A percentile compares a stretch with the other conserved stretches of the same genome.
These are phyloP conservation scores for Gymnothorax javanicus DNA, from an alignment of 2,797 vertebrate species.

Conservation along the genomic window DNA sequence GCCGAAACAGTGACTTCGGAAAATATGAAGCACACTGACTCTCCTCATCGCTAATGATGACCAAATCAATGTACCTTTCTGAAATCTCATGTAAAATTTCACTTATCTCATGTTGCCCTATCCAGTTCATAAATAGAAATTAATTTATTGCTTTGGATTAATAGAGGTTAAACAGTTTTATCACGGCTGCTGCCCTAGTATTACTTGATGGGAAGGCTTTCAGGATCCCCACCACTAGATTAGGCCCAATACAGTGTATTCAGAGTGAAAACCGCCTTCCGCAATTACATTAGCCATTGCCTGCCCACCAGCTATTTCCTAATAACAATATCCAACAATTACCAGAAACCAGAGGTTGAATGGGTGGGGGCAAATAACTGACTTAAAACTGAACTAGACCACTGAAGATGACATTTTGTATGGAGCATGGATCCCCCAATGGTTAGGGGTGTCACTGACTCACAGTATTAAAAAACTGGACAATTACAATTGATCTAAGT, in stretches of 20 bases:
- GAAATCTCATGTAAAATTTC: too few species aligned
- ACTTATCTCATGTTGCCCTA: neutral
- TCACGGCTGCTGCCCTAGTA: neutral
- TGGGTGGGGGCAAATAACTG: too few species aligned
- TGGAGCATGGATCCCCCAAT: too few species aligned
- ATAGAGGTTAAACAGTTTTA: neutral
- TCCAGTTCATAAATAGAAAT: neutral
- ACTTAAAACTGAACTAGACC: too few species aligned
- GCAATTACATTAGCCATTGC: neutral
- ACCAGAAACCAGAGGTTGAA: too few species aligned
- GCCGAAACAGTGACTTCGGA: neutral
- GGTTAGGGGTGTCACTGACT: too few species aligned
- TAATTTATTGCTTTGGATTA: neutral
- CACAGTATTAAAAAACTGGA: too few species aligned
- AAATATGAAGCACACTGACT: neutral
- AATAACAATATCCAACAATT: too few species aligned
- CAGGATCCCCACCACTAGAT: neutral
- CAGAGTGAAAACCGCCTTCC: neutral
- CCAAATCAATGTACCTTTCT: neutral
- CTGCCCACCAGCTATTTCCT: too few species aligned
- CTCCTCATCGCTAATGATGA: neutral
- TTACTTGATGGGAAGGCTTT: neutral
- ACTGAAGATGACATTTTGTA: too few species aligned
- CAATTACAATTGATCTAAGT: too few species aligned
- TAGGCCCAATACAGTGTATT: neutral